Base-by-base conservation (phyloP, 2,888 invertebrate genomes). In the Mechanitis messenoides region DNA sequence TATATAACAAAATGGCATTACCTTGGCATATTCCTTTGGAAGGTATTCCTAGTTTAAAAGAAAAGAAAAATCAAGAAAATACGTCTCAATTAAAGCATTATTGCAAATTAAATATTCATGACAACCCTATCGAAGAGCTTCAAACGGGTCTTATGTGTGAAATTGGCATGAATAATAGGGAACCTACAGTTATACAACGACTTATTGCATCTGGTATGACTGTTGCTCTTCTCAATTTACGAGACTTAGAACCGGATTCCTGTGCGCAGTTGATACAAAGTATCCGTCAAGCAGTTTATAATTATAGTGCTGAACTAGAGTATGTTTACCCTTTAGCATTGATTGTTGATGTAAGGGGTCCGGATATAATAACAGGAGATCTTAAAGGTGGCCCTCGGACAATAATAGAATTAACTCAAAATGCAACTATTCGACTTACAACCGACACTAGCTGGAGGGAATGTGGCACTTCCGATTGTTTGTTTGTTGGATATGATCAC, bases 401-500 rank as follows among this genome's bases (percentile, higher is more conserved):
- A 4, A 83, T 81, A 11, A 65, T 87, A 61, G 85, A 87, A 69
- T 73, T 91, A 38, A 57, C 77, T 6, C 73, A 84, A 73, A 79
- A 82, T 53, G 77, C 84, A 58, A 77, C 76, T 20, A 84, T 91
- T 9, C 80, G 87, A 65, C 67, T 92, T 53, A 92, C 92, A 11
- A 90, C 87, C 1, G 91, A 92, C 72, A 69, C 82, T 4, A 83
- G 80, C 56, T 92, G 92, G 84, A 84, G 89, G 62, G 91, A 92
- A 69, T 82, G 88, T 68, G 92, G 92, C 2, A 91, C 88, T 7
- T 74, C 83, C 53, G 91, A 92, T 62, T 91, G 91, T 75, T 83
- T 92, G 38, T 92, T 84, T 71, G 79, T 92, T 35, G 89, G 89
- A 55, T 92, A 91, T 72, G 87, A 91, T 69, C 83, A 90, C 64